Conservation (phyloP, 1,140 invertebrate species). For the Drosophila nigromelanica region DNA sequence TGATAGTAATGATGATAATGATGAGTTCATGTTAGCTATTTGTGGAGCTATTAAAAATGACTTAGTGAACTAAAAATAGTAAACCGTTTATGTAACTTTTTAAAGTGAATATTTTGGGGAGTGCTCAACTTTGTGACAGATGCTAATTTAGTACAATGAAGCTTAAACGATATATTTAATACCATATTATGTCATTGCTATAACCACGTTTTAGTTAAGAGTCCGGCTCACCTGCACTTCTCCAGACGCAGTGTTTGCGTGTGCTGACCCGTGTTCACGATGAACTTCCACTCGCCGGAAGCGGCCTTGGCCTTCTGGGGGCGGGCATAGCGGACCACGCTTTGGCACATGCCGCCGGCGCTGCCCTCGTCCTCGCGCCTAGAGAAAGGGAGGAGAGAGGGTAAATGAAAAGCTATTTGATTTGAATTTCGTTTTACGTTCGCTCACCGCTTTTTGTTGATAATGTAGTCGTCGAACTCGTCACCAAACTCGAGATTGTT, state of each 20-base stretch:
- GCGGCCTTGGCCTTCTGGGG: conserved; percentile 92
- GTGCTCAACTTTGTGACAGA: too few relatives aligned
- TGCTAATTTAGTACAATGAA: too few relatives aligned
- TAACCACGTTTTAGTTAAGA: too few relatives aligned
- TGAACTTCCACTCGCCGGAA: conserved; percentile 93
- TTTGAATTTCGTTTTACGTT: background rate
- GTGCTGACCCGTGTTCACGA: conserved; percentile 93
- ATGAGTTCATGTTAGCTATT: background rate
- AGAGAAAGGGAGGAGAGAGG: background rate
- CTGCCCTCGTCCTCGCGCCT: conserved; percentile 86
- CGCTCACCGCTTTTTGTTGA: conserved; percentile 74
- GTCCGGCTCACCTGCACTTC: conserved; percentile 89
- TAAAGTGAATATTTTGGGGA: background rate
- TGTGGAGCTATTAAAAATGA: too few relatives aligned
- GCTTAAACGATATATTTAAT: too few relatives aligned
- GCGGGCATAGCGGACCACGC: conserved; percentile 92
- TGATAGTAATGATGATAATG: background rate
- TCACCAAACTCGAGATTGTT: conserved; percentile 74
- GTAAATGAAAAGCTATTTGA: background rate
- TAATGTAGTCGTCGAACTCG: conserved; percentile 74
- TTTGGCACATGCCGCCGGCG: conserved; percentile 90
- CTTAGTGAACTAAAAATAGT: conserved; percentile 19
- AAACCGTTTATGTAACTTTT: background rate
- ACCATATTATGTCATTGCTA: too few relatives aligned
- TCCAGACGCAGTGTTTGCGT: conserved; percentile 93